These are phyloP conservation scores for Eustalomyia histrio DNA, from an alignment of 2,888 invertebrate species.

Conservation along the genomic window DNA sequence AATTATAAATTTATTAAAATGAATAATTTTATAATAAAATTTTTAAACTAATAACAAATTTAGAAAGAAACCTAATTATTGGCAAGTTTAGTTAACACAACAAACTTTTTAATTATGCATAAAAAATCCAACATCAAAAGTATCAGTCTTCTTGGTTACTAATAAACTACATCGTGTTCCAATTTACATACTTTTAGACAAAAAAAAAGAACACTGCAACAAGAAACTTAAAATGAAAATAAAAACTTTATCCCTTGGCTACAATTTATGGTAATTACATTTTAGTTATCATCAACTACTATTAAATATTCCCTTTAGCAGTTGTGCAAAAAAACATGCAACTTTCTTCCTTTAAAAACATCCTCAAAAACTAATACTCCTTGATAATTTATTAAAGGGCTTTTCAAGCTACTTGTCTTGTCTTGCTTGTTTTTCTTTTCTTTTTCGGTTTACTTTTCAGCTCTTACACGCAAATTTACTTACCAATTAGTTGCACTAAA, in stretches of 20 bases:
- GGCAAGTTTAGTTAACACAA: conserved; percentile 1
- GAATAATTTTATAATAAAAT: too few relatives aligned
- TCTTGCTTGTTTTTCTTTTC: neutral
- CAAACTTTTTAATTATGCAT: conserved; percentile 22
- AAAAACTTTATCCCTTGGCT: conserved; percentile 35
- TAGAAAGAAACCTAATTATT: conserved; percentile 26
- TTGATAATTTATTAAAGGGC: conserved; percentile 8
- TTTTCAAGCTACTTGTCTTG: neutral
- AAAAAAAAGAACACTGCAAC: neutral
- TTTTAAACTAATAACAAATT: too few relatives aligned
- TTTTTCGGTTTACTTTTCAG: neutral
- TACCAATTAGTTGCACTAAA: conserved; percentile 93
- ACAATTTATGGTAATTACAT: conserved; percentile 37
- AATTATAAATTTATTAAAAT: too few relatives aligned
- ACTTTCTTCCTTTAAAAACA: neutral
- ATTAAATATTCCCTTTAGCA: conserved; percentile 6
- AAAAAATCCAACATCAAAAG: conserved; percentile 16
- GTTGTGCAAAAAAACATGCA: neutral
- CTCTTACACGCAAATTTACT: conserved; percentile 58
- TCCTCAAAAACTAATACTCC: conserved; percentile 12
- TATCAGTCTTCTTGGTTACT: conserved; percentile 15
- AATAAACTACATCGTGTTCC: conserved; percentile 9
- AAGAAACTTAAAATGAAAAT: neutral
- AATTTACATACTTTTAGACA: conserved; percentile 26
- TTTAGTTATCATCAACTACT: conserved; percentile 14